Evolutionary conservation across 2,888 invertebrate species (phyloP), one percentile per base, ranked within the genome.

Genomic region (Craniophora ligustri): DNA sequence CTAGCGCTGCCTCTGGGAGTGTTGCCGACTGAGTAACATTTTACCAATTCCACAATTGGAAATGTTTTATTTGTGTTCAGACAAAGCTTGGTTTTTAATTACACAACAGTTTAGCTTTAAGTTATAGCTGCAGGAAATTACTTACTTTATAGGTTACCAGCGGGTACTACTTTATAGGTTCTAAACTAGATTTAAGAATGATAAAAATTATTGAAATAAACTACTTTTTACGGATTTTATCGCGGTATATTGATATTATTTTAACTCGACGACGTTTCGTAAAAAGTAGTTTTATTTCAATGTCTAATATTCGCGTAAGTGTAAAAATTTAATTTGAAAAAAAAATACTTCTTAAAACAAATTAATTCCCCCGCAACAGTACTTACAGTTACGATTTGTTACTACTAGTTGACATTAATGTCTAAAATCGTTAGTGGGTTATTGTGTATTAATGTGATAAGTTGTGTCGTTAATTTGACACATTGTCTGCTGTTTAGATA

Each of bases 401-500:
- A 31, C 18, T 18, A 23, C 14, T 31, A 28, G 44, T 21, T 39
- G 3, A n/a, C 3, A 73, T 66, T 71, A 75, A 75, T 67, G 74
- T 64, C 67, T 58, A 71, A 72, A 60, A 66, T 66, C 72, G 71
- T 74, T 78, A 76, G 62, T 5, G 62, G 67, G 69, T 80, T 76
- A 73, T 69, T 68, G n/a, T 69, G 77, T 67, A 71, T 34, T 80
- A 80, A 78, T 77, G 76, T 61, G 57, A 70, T 76, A 80, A 81
- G 68, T 78, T 82, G 15, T 19, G 62, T 65, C 60, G 70, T 78
- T 79, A 79, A 69, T 75, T 65, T 81, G 76, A 79, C 67, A 59
- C 67, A 82, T 79, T 49, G 66, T 63, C 60, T 30, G 7, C 18
- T 34, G 34, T 19, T 34, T 53, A 31, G 28, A n/a, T n/a, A n/a